Base-by-base conservation (phyloP, 2,888 invertebrate genomes). In the Epistrophella euchroma region DNA sequence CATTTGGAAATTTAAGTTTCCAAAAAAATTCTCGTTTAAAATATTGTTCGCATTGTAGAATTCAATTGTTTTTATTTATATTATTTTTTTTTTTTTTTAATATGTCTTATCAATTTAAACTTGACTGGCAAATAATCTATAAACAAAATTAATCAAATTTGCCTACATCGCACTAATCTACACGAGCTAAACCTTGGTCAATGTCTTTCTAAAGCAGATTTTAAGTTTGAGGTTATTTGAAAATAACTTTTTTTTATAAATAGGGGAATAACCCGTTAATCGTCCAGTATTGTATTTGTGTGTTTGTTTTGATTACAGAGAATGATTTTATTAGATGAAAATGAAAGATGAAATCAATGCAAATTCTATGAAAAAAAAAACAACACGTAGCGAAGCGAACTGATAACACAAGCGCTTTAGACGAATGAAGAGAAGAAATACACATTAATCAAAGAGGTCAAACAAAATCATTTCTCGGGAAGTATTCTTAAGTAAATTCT, bases 371-470 rank as follows among this genome's bases (percentile, higher is more conserved):
- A 32, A 32, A 58, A 40, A 6, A 60, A 60, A n/a, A 17, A 40
- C 40, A 68, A 60, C 25, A n/a, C 15, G 50, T n/a, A 47, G 19
- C n/a, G 25, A 58, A 68, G 37, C 17, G 47, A 35, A 37, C 62
- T 55, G 79, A 79, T 79, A 73, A 79, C 56, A 37, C 11, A 28
- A 37, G 37, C 13, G 55, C 22, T 40, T 19, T 5, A 19, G 32
- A 17, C 50, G 40, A 13, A 11, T 22, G 58, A 60, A 37, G 32
- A 28, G 32, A 17, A 11, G 15, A 13, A 25, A 45, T 13, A 43
- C 37, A 56, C 43, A 19, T 37, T 52, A 72, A 73, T 64, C 62
- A 55, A 43, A 64, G 25, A 78, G 64, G 68, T 68, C 76, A 77
- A 32, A n/a, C 15, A 73, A 25, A 6, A 35, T 45, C 37, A 37